Evolutionary conservation across 2,113 vertebrate genomes (phyloP).

Genomic region (Strix uralensis): DNA sequence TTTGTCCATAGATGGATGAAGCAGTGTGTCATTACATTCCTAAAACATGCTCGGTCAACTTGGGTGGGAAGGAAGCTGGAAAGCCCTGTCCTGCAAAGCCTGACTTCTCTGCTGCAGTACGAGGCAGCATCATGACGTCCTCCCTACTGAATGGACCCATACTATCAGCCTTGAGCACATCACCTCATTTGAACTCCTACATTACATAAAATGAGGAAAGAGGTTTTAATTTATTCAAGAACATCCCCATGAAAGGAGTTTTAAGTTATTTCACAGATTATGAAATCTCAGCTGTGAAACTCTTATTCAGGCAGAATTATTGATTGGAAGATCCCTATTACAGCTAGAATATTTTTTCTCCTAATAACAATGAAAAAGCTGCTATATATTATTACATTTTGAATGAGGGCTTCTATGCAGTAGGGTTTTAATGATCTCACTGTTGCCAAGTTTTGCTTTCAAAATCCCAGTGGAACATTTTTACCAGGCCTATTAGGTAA

Average conservation of each 20-base stretch:
- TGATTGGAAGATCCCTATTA: background rate
- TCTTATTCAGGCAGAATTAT: background rate
- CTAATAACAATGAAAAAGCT: background rate
- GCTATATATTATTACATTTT: background rate
- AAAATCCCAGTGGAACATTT: constrained; percentile 10
- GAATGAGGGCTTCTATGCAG: constrained; percentile 19
- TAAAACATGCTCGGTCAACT: background rate
- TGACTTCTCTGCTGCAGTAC: rapidly evolving
- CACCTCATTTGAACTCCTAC: constrained; percentile 28
- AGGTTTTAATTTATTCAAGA: background rate
- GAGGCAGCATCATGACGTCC: rapidly evolving
- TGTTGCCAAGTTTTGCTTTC: constrained; percentile 42
- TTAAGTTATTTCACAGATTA: background rate
- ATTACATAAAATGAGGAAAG: background rate
- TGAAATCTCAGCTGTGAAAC: background rate
- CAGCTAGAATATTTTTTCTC: background rate
- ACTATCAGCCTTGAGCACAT: background rate
- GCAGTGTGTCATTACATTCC: background rate
- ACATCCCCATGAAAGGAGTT: background rate
- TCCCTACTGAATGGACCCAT: background rate
- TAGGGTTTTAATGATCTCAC: constrained; percentile 27
- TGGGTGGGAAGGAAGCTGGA: background rate
- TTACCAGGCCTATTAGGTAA: constrained; percentile 28
- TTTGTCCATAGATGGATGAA: background rate
- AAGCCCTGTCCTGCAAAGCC: background rate